Evolutionary conservation across 64 coral and sea anemone genomes (phyloP).

Genomic region (Exaiptasia diaphana): DNA sequence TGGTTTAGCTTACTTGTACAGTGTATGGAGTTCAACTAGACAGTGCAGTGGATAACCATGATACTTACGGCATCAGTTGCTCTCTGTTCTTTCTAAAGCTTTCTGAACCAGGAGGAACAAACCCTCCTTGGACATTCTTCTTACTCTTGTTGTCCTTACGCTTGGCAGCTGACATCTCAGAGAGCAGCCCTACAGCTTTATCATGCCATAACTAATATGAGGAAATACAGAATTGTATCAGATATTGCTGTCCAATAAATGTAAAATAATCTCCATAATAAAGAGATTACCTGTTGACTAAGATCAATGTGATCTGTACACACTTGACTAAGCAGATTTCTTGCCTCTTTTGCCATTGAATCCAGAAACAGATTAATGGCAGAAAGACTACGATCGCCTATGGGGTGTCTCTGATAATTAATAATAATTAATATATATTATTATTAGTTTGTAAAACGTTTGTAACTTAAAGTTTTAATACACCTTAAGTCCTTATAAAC

Average conservation of each 20-base stretch:
- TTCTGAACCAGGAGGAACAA: constrained; percentile 76
- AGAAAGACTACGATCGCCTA: constrained; percentile 94
- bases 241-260: background rate
- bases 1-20: too few species aligned
- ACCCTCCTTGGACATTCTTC: constrained; percentile 73
- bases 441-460: too few species aligned
- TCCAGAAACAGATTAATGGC: constrained; percentile 96
- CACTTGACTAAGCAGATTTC: constrained; percentile 63
- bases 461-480: too few species aligned
- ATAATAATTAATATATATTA: background rate
- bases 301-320: constrained; percentile 87
- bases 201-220: constrained; percentile 69
- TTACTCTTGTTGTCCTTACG: constrained; percentile 92
- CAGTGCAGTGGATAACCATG: background rate
- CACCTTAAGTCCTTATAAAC: too few species aligned
- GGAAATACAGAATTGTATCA: background rate
- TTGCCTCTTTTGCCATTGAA: constrained; percentile 91
- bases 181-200: constrained; percentile 70
- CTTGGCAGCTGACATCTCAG: constrained; percentile 57
- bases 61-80: constrained; percentile 62
- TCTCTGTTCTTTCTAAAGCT: constrained; percentile 94
- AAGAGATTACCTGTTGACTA: constrained; percentile 67
- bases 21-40: too few species aligned
- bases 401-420: constrained; percentile 94
- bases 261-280: background rate